Evolutionary conservation across 2,113 vertebrate species (phyloP), one percentile per base, ranked within the genome.

Genomic region (Cebus imitator): DNA sequence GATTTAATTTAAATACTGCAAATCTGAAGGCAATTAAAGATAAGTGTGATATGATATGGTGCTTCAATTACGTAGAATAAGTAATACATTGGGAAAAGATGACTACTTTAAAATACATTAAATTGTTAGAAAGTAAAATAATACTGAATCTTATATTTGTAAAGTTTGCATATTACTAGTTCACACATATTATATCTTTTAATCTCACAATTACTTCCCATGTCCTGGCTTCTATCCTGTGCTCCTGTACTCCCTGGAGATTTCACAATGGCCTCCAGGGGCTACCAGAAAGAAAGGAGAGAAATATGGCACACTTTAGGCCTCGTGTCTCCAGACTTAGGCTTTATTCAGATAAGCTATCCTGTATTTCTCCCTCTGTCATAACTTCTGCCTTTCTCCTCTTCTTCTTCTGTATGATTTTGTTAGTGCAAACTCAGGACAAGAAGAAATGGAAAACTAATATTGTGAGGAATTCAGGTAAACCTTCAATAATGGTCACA

Each of bases 1-100:
- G 50, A 70, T 72, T 83, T 66, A 81, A 78, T 37, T 50, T 87
- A 45, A 90, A 68, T 45, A 66, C 9, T 95, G 3, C 7, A 35
- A 95, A 55, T 2, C 0, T 18, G 9, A 35, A 45, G 25, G 37
- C 21, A 84, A 73, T 83, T 73, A 55, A 81, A 25, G 58, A 43
- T 84, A 80, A 85, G 18, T 80, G 70, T 68, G 37, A 37, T 75
- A 66, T 5, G 9, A 32, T 72, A 50, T 0, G 9, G 5, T 76
- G 3, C 73, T 68, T 90, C 8, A 92, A 79, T 87, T 48, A 2
- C 35, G 90, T 95, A n/a, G 45, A 92, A 92, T 14, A 48, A 30
- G 52, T n/a, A 48, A 82, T 43, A 43, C 61, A 48, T 35, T 72
- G 37, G 72, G 82, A 57, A 83, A 82, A 40, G 5, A 75, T 43